A percentile compares a stretch with the other conserved stretches of the same genome.
These are phyloP conservation scores for Talpa occidentalis DNA, from an alignment of 2,113 vertebrate species.

Conservation along the genomic window DNA sequence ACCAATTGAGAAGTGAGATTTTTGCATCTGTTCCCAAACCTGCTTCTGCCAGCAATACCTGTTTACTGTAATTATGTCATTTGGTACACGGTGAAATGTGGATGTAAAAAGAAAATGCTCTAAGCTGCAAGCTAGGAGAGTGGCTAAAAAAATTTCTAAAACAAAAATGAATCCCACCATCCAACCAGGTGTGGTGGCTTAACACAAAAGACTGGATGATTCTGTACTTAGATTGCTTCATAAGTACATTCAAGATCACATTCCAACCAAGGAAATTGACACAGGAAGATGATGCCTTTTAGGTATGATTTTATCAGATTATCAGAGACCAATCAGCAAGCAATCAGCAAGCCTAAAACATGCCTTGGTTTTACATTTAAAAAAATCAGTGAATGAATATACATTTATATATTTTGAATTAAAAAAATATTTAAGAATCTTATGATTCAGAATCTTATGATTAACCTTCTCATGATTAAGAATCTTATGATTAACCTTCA, in stretches of 20 bases:
- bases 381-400: not conserved
- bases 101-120: slow-evolving; percentile 42
- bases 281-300: not conserved
- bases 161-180: not conserved
- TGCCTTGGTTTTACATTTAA: not conserved
- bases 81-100: slow-evolving; percentile 23
- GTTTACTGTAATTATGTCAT: slow-evolving; percentile 36
- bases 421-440: slow-evolving; percentile 9
- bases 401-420: not conserved
- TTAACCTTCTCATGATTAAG: no score
- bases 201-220: not conserved
- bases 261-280: not conserved
- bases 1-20: slow-evolving; percentile 4
- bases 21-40: slow-evolving; percentile 35
- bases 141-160: slow-evolving; percentile 1
- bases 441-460: not conserved
- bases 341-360: not conserved
- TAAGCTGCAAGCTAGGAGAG: not conserved
- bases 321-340: not conserved
- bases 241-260: not conserved
- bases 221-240: not conserved
- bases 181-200: not conserved
- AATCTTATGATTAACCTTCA: not conserved
- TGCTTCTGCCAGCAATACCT: slow-evolving; percentile 26
- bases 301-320: not conserved